Percentiles rank a stretch among this genome's conserved stretches.
phyloP scores from a whole-genome alignment of 2,888 invertebrate species.

The Eudemis profundana region DNA sequence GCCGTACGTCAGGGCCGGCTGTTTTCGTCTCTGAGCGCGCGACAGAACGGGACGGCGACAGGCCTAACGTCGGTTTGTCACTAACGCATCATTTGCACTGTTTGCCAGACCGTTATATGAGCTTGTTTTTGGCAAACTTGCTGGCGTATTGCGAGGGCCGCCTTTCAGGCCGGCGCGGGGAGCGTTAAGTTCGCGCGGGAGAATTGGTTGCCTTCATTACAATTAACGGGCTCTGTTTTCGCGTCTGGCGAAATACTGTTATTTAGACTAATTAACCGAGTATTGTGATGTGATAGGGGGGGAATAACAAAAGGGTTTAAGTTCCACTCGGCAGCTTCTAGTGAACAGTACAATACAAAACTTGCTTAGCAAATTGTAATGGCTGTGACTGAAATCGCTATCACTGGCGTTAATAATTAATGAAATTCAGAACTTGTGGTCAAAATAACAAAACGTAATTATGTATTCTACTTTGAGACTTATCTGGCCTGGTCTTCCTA shows the following conservation, averaged over 20 bases:
- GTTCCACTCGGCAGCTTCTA: conserved; percentile 53
- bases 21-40: conserved; percentile 57
- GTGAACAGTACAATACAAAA: conserved; percentile 31
- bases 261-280: conserved; percentile 81
- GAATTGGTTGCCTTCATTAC: conserved; percentile 80
- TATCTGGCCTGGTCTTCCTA: background rate
- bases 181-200: conserved; percentile 72
- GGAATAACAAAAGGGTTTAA: conserved; percentile 72
- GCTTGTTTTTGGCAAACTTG: conserved; percentile 82
- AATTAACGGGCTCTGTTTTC: conserved; percentile 79
- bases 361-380: conserved; percentile 38
- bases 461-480: background rate
- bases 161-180: conserved; percentile 75
- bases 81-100: conserved; percentile 83
- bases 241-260: conserved; percentile 81
- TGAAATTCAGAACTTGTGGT: background rate
- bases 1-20: conserved; percentile 70
- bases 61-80: conserved; percentile 71
- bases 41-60: conserved; percentile 60
- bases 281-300: conserved; percentile 74
- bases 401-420: conserved; percentile 20
- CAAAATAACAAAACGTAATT: background rate
- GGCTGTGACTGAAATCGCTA: conserved; percentile 30
- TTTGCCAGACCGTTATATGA: conserved; percentile 81
- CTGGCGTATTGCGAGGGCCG: conserved; percentile 72